Conservation (phyloP, 2,113 vertebrate species). For the Columba janthina region DNA sequence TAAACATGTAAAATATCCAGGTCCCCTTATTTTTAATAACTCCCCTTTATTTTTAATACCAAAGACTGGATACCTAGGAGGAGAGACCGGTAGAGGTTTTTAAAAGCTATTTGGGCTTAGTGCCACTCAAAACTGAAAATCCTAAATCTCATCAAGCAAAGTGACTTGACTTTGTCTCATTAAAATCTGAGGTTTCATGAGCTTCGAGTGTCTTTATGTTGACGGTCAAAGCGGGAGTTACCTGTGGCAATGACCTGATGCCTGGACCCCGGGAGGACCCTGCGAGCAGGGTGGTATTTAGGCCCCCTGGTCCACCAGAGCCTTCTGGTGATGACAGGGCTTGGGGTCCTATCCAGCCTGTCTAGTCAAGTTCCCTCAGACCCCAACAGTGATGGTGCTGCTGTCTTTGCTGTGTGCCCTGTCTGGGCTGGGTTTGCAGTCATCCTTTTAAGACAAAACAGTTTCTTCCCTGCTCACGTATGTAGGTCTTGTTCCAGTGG, state of each 20-base stretch:
- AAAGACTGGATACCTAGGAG: neutral
- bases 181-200: neutral
- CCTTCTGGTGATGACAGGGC: neutral
- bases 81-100: neutral
- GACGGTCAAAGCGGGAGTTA: neutral
- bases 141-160: neutral
- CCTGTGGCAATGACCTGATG: neutral
- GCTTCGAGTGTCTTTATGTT: neutral
- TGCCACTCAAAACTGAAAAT: neutral
- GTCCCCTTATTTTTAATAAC: neutral
- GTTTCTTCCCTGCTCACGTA: neutral
- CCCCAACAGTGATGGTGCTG: neutral
- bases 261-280: neutral
- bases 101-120: neutral
- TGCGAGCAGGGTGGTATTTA: neutral
- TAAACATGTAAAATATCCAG: neutral
- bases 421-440: neutral
- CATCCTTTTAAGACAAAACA: neutral
- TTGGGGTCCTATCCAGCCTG: neutral
- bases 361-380: neutral
- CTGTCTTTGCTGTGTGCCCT: neutral
- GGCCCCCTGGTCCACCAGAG: neutral
- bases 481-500: neutral
- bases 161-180: neutral
- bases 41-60: neutral